Percentiles rank a stretch among this genome's conserved stretches.
phyloP scores from a whole-genome alignment of 2,797 vertebrate species.

The Pteronotus mesoamericanus region DNA sequence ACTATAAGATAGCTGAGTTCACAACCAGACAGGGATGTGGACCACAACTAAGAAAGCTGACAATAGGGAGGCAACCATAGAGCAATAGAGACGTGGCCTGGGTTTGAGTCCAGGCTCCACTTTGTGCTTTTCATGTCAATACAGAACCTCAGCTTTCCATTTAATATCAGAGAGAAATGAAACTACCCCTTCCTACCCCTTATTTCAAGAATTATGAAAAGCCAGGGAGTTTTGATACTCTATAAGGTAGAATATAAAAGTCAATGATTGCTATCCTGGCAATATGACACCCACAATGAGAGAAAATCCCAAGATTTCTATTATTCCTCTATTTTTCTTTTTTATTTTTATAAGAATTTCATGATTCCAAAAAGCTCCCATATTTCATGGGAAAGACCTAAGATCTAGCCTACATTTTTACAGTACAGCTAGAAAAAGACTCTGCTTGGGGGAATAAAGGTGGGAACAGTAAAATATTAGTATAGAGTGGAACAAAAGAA shows the following conservation, averaged over 20 bases:
- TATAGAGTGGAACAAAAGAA: background rate
- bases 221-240: background rate
- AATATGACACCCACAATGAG: background rate
- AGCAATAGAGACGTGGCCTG: background rate
- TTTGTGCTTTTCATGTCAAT: background rate
- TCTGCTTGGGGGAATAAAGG: background rate
- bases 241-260: background rate
- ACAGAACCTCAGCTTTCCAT: background rate
- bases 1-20: background rate
- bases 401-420: background rate
- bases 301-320: background rate
- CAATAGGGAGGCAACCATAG: fast-evolving
- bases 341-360: background rate
- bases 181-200: background rate
- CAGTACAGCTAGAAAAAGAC: background rate
- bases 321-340: background rate
- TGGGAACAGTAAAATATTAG: background rate
- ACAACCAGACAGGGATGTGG: background rate
- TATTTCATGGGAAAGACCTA: background rate
- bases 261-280: background rate
- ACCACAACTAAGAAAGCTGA: background rate
- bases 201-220: background rate
- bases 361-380: background rate
- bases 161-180: background rate
- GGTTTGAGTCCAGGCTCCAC: background rate